Evolutionary conservation across 2,888 invertebrate genomes (phyloP).

Genomic region (Scaptomyza polygonia): DNA sequence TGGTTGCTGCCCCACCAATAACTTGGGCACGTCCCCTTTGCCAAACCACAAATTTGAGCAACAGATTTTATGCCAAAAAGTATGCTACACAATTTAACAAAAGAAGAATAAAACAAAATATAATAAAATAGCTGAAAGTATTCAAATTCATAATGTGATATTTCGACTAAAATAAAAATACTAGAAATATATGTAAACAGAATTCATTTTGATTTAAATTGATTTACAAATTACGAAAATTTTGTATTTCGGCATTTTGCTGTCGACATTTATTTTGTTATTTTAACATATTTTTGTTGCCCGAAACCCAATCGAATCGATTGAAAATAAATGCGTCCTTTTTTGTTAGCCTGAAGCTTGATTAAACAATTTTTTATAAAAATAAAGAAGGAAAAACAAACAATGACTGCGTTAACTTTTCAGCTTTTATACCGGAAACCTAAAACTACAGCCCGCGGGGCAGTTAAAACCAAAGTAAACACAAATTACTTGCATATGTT

Average conservation of each 20-base stretch:
- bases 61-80: constrained; percentile 49
- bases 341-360: constrained; percentile 32
- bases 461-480: constrained; percentile 54
- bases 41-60: constrained; percentile 29
- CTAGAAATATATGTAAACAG: neutral
- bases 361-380: constrained; percentile 4
- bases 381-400: constrained; percentile 4
- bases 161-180: constrained; percentile 10
- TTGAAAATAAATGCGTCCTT: constrained; percentile 27
- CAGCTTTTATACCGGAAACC: constrained; percentile 42
- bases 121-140: constrained; percentile 17
- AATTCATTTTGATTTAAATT: constrained; percentile 24
- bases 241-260: constrained; percentile 18
- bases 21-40: constrained; percentile 53
- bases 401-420: constrained; percentile 59
- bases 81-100: constrained; percentile 26
- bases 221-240: constrained; percentile 46
- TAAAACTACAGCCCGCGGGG: constrained; percentile 65
- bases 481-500: constrained; percentile 27
- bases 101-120: neutral
- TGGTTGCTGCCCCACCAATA: constrained; percentile 39
- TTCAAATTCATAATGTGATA: too few species aligned
- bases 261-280: constrained; percentile 29
- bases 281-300: constrained; percentile 25
- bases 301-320: constrained; percentile 19